phyloP scores from a whole-genome alignment of 1,140 invertebrate species.

The Drosophila arizonae region DNA sequence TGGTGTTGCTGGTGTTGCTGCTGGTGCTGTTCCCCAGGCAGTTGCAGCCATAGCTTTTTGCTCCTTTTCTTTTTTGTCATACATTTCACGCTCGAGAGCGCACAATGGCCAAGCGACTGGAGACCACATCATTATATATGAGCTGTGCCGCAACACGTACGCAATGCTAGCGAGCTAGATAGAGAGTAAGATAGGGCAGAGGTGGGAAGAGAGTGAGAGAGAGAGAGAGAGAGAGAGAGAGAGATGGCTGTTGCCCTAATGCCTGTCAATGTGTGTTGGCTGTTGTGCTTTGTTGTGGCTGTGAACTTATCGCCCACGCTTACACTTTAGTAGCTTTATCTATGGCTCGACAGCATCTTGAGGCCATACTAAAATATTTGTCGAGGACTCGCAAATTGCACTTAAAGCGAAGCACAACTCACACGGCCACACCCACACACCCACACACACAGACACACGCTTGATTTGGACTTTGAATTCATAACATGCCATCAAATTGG shows the following conservation, averaged over 20 bases:
- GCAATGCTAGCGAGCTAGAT: background rate
- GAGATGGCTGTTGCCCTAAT: slow-evolving; percentile 24
- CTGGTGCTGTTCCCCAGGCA: too few relatives aligned
- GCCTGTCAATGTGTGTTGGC: slow-evolving; percentile 29
- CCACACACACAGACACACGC: background rate
- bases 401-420: slow-evolving; percentile 45
- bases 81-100: slow-evolving; percentile 74
- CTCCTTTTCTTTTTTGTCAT: slow-evolving; percentile 68
- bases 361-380: slow-evolving; percentile 62
- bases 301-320: slow-evolving; percentile 47
- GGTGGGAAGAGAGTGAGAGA: background rate
- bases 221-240: background rate
- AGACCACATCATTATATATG: slow-evolving; percentile 73
- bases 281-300: slow-evolving; percentile 18
- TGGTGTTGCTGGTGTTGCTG: too few relatives aligned
- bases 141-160: slow-evolving; percentile 30
- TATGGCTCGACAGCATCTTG: slow-evolving; percentile 57
- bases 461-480: slow-evolving; percentile 50
- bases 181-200: background rate
- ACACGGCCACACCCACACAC: slow-evolving; percentile 11
- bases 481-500: slow-evolving; percentile 45
- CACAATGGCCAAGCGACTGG: slow-evolving; percentile 50
- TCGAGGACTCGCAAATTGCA: slow-evolving; percentile 46
- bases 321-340: slow-evolving; percentile 62
- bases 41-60: slow-evolving; percentile 12